Base-by-base conservation (phyloP, 2,888 invertebrate species). In the Drosophila infuscata region DNA sequence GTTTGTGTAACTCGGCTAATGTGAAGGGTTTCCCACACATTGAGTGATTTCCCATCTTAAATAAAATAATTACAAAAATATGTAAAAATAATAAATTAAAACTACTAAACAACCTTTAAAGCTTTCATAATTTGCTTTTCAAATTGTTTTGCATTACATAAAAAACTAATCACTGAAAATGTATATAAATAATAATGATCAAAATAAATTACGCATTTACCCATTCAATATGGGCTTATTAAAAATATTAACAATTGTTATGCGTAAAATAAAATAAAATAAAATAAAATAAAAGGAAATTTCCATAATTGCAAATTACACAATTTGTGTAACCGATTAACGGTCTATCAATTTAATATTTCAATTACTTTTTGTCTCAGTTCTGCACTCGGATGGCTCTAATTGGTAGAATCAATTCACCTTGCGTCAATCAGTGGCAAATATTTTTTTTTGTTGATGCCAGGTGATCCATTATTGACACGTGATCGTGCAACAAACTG, bases 401-500 rank as follows among this genome's bases (percentile, higher is more conserved):
- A 29, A 57, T 25, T 49, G 56, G n/a, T 2, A 49, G 1, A 41
- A 20, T 58, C 9, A 68, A 61, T 30, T 57, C 63, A 41, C 70
- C 74, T 75, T 79, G 71, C 25, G 68, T 20, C 60, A 60, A 63
- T 75, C 32, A 62, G 57, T 20, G 15, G 15, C 5, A 5, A 36
- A 67, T 49, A 11, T 43, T 11, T 6, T 43, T 58, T 36, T 35
- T 54, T 52, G 48, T 54, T 56, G 48, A 9, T 30, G 11, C 49
- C 48, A 57, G 74, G 77, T 82, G 70, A 80, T 69, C 51, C 66
- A 53, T 57, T 64, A 70, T 71, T 70, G 76, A 70, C 86, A 88
- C 83, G 80, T 86, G 88, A 85, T 83, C 67, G 67, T 66, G 70
- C 71, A 67, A 56, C 38, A 46, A 61, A 43, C 43, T 57, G 43